phyloP scores from a whole-genome alignment of 2,888 invertebrate species.

The Epistrophella euchroma region DNA sequence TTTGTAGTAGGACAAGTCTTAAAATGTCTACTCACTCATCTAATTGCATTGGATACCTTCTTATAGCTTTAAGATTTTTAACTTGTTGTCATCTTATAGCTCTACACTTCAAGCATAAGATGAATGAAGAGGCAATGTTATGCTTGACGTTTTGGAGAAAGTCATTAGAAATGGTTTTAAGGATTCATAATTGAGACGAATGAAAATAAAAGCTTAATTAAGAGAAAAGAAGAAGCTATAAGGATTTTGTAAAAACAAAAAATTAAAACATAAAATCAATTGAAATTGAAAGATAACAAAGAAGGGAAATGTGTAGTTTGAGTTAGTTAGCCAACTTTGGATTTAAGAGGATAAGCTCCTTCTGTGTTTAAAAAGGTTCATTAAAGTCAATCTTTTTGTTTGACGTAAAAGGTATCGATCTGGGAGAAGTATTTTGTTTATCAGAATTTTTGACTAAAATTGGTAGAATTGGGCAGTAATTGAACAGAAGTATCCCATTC shows the following conservation, averaged over 20 bases:
- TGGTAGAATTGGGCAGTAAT: too few species aligned
- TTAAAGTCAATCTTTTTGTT: not conserved
- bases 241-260: not conserved
- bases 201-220: constrained; percentile 10
- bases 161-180: constrained; percentile 7
- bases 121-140: not conserved
- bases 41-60: constrained; percentile 21
- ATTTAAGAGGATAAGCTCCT: not conserved
- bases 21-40: not conserved
- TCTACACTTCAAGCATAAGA: not conserved
- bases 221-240: not conserved
- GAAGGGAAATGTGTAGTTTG: not conserved
- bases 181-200: not conserved
- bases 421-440: too few species aligned
- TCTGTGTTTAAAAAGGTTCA: not conserved
- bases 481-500: too few species aligned
- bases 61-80: constrained; percentile 4
- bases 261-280: not conserved
- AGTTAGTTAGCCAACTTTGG: not conserved
- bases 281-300: not conserved
- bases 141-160: not conserved
- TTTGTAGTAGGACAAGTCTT: not conserved
- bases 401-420: not conserved
- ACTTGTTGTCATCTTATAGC: constrained; percentile 14
- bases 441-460: too few species aligned